Evolutionary conservation across 2,113 vertebrate species (phyloP).

Genomic region (Pithys albifrons): DNA sequence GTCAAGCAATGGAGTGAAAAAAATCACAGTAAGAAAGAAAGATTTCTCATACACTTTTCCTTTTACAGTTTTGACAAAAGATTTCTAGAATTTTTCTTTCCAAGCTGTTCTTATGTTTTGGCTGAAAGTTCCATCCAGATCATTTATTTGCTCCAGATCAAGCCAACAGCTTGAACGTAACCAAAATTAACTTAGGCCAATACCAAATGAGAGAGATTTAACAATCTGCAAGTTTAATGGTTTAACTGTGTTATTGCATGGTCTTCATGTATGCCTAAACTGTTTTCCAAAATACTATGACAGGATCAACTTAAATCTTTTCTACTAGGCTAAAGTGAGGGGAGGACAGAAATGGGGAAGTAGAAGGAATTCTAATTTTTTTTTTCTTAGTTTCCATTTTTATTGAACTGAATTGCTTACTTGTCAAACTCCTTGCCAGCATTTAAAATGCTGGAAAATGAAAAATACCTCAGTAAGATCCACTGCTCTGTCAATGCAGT

Average conservation of each 20-base stretch:
- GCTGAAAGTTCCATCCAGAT: not conserved
- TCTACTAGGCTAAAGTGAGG: not conserved
- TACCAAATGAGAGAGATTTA: not conserved
- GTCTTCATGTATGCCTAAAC: not conserved
- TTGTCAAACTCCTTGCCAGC: not conserved
- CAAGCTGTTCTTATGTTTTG: not conserved
- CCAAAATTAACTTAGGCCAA: not conserved
- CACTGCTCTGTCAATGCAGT: constrained; percentile 85
- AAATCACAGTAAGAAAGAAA: not conserved
- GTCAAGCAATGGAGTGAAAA: not conserved
- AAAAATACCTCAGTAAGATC: constrained; percentile 84
- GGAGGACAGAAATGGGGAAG: not conserved
- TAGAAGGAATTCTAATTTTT: not conserved
- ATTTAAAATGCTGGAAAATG: not conserved
- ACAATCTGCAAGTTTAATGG: not conserved
- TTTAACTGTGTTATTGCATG: not conserved
- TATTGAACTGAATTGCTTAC: not conserved
- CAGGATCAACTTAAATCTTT: not conserved
- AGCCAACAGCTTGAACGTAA: not conserved
- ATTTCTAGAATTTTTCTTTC: not conserved
- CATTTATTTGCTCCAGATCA: not conserved
- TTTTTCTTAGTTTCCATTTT: not conserved
- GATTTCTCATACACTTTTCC: not conserved
- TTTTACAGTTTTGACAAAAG: not conserved
- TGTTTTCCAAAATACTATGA: not conserved